Base-by-base conservation (phyloP, 23 tunicate species). In the Clavelina lepadiformis region DNA sequence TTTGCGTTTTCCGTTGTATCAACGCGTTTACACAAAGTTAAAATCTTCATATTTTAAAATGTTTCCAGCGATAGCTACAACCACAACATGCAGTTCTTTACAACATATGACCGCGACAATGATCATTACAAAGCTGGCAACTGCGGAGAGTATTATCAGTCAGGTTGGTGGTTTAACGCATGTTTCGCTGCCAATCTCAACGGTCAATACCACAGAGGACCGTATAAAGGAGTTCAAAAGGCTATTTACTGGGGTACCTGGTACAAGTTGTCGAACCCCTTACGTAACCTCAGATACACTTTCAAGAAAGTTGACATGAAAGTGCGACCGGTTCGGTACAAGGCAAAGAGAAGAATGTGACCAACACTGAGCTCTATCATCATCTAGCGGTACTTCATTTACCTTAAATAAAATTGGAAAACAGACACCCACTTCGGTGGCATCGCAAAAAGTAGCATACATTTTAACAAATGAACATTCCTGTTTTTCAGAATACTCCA, bases 211-310 rank as follows among this genome's bases (percentile, higher is more conserved):
- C 68, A 85, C 94, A 55, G 50, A 26, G 85, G 85, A 0, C 74
- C 28, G 11, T 85, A 85, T 53, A 38, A 51, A 5, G 83, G 83
- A 0, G 75, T 78, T n/a, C 72, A 65, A 32, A 76, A 85, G 24
- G 94, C 85, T 28, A 85, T 85, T 29, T 85, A 85, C 58, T 85
- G 94, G 94, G 94, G 94, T 18, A 72, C 86, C 13, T 85, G 94
- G 94, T 66, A 81, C 44, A 71, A 63, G 37, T 66, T 84, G 46
- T 46, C 62, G 0, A 84, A 69, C 29, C 56, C 70, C 13, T 26
- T 33, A 37, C 56, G 59, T 35, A 67, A 82, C 27, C 20, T 70
- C 2, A 38, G 82, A 57, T 63, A 71, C 31, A 71, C 85, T n/a
- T 85, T 85, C 51, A 71, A 85, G 64, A 72, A 71, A 59, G 85